Evolutionary conservation across 2,888 invertebrate species (phyloP).

Genomic region (Rhamnusium bicolor): DNA sequence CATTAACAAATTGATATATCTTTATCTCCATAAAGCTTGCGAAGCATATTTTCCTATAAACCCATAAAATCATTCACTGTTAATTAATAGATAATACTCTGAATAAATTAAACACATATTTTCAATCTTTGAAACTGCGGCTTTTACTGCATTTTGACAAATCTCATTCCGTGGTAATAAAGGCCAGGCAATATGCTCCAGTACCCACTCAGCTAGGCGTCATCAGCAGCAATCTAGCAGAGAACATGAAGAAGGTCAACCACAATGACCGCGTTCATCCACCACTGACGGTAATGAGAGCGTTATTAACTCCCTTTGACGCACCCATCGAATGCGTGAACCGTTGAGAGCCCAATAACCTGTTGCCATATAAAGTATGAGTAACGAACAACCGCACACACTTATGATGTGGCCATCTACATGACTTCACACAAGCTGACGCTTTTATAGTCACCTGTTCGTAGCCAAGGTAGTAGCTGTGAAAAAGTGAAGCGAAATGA

Average conservation of each 20-base stretch:
- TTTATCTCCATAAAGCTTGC: too few relatives aligned
- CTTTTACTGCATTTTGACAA: neutral
- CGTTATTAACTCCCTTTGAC: constrained; percentile 59
- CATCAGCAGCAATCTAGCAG: constrained; percentile 36
- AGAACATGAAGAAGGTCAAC: constrained; percentile 42
- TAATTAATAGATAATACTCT: too few relatives aligned
- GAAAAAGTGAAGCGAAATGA: too few relatives aligned
- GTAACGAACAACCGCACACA: constrained; percentile 30
- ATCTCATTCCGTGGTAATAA: neutral
- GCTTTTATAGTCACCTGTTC: constrained; percentile 9
- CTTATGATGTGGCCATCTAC: constrained; percentile 27
- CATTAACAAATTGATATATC: too few relatives aligned
- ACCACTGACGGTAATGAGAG: constrained; percentile 50
- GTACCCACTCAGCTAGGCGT: neutral
- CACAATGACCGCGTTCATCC: constrained; percentile 53
- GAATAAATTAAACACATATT: too few relatives aligned
- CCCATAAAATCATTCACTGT: too few relatives aligned
- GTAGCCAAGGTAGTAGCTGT: neutral
- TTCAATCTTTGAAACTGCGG: neutral
- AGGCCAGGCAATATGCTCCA: neutral
- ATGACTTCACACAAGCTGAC: constrained; percentile 26
- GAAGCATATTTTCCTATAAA: too few relatives aligned
- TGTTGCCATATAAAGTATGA: constrained; percentile 47
- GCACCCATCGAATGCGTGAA: constrained; percentile 52
- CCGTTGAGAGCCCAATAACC: constrained; percentile 53